Evolutionary conservation across 2,113 vertebrate genomes (phyloP), one percentile per base, ranked within the genome.

Genomic region (Anser brachyrhynchus): DNA sequence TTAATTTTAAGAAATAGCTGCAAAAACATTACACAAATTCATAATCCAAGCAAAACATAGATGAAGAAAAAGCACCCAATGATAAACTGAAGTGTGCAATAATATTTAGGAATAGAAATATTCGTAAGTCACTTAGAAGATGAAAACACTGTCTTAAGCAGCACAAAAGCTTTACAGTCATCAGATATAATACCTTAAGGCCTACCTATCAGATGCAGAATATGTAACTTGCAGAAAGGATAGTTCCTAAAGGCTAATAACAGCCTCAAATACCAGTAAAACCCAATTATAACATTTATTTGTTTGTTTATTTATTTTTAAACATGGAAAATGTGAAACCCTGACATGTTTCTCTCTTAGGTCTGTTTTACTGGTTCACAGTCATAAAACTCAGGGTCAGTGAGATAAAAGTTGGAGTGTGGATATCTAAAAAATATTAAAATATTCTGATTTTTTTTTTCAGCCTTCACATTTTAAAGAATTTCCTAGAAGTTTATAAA

Each of bases 261-360:
- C 90, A 95, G 81, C 78, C 83, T 95, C 75, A 96, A 90, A 94
- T 91, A 94, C 59, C 28, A 14, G 87, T 81, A 89, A 97, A 95
- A 93, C 69, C 21, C 88, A 94, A 92, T 83, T 89, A 78, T 78
- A 93, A 96, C 87, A 43, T 51, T 95, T 96, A 93, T 92, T 89
- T 92, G 43, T 95, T 96, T 95, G 90, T 89, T 92, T 84, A 41
- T 44, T 46, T 46, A 20, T 51, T 51, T 51, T 23, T 51, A 51
- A 55, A 35, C 10, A 41, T 58, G 51, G 44, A 81, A 73, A 16
- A 41, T 58, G 28, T 76, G 57, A 65, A 81, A 49, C 6, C 19
- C 71, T 35, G 22, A 19, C 22, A 11, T 4, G 41, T 66, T 52
- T 88, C 20, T 89, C 54, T 26, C 22, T 87, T 71, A 58, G 22